Evolutionary conservation across 2,797 vertebrate species (phyloP), one percentile per base, ranked within the genome.

Genomic region (Denticeps clupeoides): DNA sequence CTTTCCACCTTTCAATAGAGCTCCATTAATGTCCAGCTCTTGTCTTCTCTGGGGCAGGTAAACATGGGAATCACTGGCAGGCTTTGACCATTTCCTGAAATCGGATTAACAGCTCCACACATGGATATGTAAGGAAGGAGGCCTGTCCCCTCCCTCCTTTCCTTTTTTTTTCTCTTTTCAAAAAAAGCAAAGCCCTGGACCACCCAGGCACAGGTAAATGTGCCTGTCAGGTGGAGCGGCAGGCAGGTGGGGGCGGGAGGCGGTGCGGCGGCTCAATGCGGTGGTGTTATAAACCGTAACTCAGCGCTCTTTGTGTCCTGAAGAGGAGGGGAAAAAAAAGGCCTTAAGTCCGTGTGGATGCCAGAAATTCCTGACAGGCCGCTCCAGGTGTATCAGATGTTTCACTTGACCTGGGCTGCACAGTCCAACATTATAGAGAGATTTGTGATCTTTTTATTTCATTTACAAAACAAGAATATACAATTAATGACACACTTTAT

Each of bases 171-270:
- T 23, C 23, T 23, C 25, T 25, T 5, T 7, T 2, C 2, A 5
- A 7, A 25, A 25, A 5, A 5, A 2, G 24, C 11, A 51, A 43
- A 53, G 49, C 60, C 44, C 3, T 11, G 37, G 80, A 82, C 80
- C 80, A 82, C 79, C 82, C 82, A 82, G 72, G 53, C 54, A 40
- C 72, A 68, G n/a, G 59, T 66, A 71, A 71, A 73, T 68, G 75
- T 72, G 73, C 73, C 76, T 67, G 69, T 75, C 72, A 72, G 64
- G 56, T 42, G 73, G 79, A 72, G 73, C 78, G 66, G 53, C 59
- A 60, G 80, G 70, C 29, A 33, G 63, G 68, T 53, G 31, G 31
- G 44, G 47, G 47, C 44, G 45, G 47, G 42, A 25, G 58, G 58
- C 54, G 31, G 49, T 47, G 33, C 35, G 32, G 9, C 13, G 44